A percentile compares a stretch with the other conserved stretches of the same genome.
phyloP scores from a whole-genome alignment of 2,113 vertebrate species.

The Zosterops borbonicus region DNA sequence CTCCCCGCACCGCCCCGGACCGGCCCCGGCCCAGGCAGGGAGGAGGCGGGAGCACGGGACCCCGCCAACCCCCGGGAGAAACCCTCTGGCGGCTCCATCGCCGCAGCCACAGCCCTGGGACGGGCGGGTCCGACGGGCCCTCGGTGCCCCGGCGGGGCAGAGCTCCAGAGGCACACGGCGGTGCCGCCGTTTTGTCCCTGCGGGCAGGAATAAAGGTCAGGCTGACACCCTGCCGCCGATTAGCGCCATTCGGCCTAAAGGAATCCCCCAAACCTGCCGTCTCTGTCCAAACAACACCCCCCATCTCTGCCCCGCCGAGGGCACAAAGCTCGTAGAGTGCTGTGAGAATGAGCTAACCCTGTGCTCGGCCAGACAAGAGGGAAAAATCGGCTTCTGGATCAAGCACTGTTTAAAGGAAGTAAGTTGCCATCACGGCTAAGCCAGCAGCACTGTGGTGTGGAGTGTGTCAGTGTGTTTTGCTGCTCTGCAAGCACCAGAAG shows the following conservation, averaged over 20 bases:
- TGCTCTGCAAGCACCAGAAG: too few relatives aligned
- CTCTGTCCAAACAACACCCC: rapidly evolving
- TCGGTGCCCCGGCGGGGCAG: rapidly evolving
- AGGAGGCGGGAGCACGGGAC: too few relatives aligned
- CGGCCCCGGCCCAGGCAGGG: not conserved
- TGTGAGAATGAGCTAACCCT: not conserved
- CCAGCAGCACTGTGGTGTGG: rapidly evolving
- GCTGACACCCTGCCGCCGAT: too few relatives aligned
- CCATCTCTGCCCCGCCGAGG: not conserved
- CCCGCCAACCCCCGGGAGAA: not conserved
- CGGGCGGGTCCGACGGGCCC: not conserved
- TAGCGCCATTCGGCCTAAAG: too few relatives aligned
- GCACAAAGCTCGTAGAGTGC: rapidly evolving
- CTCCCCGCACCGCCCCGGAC: not conserved
- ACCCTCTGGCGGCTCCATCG: too few relatives aligned
- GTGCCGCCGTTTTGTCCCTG: not conserved
- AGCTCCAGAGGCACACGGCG: too few relatives aligned
- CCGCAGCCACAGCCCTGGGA: rapidly evolving
- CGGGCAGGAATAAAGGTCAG: too few relatives aligned
- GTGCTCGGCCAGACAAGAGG: rapidly evolving
- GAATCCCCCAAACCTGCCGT: rapidly evolving
- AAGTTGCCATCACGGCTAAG: rapidly evolving
- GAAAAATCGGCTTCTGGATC: not conserved
- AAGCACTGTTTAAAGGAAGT: not conserved
- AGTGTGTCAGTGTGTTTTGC: not conserved